phyloP scores from a whole-genome alignment of 2,888 invertebrate species.

The Cryptus armator region DNA sequence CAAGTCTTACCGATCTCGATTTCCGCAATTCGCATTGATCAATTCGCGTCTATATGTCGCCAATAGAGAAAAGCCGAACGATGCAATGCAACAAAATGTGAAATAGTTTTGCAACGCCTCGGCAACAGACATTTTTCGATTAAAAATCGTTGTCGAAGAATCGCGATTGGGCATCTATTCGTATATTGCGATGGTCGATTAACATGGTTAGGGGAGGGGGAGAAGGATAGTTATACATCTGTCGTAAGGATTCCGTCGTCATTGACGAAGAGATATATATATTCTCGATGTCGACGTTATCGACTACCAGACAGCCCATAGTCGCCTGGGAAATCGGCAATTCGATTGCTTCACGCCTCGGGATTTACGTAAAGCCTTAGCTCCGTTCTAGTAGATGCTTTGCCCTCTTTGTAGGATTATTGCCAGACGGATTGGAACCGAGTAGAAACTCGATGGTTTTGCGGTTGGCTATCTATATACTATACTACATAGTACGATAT shows the following conservation, averaged over 20 bases:
- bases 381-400: slow-evolving; percentile 63
- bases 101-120: background rate
- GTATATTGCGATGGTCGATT: too few species aligned
- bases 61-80: slow-evolving; percentile 8
- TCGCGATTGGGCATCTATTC: too few species aligned
- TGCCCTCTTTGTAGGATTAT: slow-evolving; percentile 64
- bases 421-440: slow-evolving; percentile 65
- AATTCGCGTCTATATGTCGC: background rate
- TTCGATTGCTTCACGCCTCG: slow-evolving; percentile 70
- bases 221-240: background rate
- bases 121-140: background rate
- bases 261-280: background rate
- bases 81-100: slow-evolving; percentile 46
- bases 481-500: background rate
- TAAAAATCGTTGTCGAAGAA: too few species aligned
- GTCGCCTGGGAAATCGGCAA: slow-evolving; percentile 73
- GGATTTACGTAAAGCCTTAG: slow-evolving; percentile 79
- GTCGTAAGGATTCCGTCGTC: slow-evolving; percentile 29
- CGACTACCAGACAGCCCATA: slow-evolving; percentile 17
- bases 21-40: background rate
- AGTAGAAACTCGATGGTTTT: slow-evolving; percentile 79
- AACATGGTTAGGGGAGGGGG: too few species aligned
- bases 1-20: background rate
- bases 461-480: slow-evolving; percentile 72
- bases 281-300: slow-evolving; percentile 1